A percentile compares a stretch with the other conserved stretches of the same genome.
Evolutionary conservation across 1,140 invertebrate species (phyloP).

Genomic region (Drosophila ohnishii): DNA sequence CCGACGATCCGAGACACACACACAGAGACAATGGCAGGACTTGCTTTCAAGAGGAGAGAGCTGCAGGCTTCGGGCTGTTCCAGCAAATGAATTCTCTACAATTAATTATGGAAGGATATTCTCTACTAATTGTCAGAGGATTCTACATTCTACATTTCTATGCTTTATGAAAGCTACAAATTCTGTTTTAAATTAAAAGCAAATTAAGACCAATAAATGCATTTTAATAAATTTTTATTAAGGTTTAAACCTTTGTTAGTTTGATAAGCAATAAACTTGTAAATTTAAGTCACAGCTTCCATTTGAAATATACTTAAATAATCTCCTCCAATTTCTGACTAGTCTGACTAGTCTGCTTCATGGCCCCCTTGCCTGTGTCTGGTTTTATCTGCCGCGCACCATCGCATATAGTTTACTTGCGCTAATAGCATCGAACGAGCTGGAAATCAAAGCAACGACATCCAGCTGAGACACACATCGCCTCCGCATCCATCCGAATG

Average conservation of each 20-base stretch:
- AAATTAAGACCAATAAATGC: neutral
- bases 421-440: conserved; percentile 69
- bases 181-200: neutral
- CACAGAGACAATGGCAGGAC: conserved; percentile 52
- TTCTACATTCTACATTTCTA: neutral
- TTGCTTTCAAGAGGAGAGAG: conserved; percentile 7
- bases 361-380: neutral
- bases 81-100: conserved; percentile 32
- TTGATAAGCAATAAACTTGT: no score
- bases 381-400: conserved; percentile 12
- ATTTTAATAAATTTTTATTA: neutral
- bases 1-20: conserved; percentile 29
- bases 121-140: neutral
- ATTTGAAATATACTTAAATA: neutral
- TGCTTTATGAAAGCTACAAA: no score
- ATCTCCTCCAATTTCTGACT: neutral
- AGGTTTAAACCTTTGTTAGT: neutral
- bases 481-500: neutral
- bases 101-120: conserved; percentile 25
- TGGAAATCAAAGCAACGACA: conserved; percentile 60
- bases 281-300: neutral
- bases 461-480: conserved; percentile 37
- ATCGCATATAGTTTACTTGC: conserved; percentile 63
- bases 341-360: neutral
- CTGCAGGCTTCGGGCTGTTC: conserved; percentile 11